Evolutionary conservation across 2,113 vertebrate genomes (phyloP).

Genomic region (Bucco capensis): DNA sequence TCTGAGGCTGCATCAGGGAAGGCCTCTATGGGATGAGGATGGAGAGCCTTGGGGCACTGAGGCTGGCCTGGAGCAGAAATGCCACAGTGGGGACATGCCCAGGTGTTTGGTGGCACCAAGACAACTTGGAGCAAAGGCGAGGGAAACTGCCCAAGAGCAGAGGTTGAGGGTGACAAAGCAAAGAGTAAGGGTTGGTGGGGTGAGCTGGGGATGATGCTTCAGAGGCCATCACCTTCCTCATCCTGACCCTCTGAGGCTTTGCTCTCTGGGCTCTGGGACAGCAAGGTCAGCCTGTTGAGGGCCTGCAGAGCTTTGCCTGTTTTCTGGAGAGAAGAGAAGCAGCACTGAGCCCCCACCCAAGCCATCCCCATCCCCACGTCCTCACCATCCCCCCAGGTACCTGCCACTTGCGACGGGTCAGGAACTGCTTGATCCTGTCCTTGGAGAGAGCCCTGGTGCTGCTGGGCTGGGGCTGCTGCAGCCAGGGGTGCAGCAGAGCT

Average conservation of each 20-base stretch:
- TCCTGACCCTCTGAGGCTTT: slow-evolving; percentile 41
- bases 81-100: rapidly evolving
- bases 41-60: not conserved
- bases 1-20: not conserved
- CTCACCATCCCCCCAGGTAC: slow-evolving; percentile 5
- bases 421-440: slow-evolving; percentile 80
- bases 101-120: not conserved
- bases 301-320: slow-evolving; percentile 85
- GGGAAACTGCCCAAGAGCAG: not conserved
- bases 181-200: not conserved
- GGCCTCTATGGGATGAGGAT: not conserved
- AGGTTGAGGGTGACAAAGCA: not conserved
- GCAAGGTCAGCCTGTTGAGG: slow-evolving; percentile 79
- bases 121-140: not conserved
- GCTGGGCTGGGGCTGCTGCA: slow-evolving; percentile 68
- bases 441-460: slow-evolving; percentile 77
- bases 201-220: rapidly evolving
- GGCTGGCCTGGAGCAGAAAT: not conserved
- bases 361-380: rapidly evolving
- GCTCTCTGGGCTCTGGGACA: slow-evolving; percentile 72
- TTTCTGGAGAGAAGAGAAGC: slow-evolving; percentile 71
- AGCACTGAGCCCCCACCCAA: not conserved
- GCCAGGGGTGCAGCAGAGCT: slow-evolving; percentile 83
- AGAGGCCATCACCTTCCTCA: slow-evolving; percentile 27
- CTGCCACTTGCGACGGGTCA: slow-evolving; percentile 84